Conservation (phyloP, 1,140 invertebrate species). For the Lordiphosa collinella region DNA sequence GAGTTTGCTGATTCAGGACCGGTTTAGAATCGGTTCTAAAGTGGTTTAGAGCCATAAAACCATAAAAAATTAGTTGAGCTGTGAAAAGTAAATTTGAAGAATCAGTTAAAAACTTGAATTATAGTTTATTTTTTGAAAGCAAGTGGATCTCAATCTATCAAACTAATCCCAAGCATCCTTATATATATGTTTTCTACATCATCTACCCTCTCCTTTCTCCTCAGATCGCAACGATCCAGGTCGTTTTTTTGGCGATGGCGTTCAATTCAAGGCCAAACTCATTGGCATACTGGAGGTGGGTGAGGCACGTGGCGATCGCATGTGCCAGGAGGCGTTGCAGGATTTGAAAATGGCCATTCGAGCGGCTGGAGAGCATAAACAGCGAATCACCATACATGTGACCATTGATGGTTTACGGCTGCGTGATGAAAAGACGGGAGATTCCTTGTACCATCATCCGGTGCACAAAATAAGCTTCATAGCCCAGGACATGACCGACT, state of each 20-base stretch:
- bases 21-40: no score
- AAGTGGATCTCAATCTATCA: no score
- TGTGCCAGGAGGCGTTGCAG: conserved; percentile 96
- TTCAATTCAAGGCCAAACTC: conserved; percentile 96
- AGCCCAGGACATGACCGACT: conserved; percentile 97
- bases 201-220: conserved; percentile 54
- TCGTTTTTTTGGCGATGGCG: conserved; percentile 95
- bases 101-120: no score
- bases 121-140: no score
- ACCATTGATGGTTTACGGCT: conserved; percentile 96
- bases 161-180: no score
- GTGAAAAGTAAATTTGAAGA: no score
- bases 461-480: conserved; percentile 99
- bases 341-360: conserved; percentile 96
- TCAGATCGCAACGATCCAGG: conserved; percentile 94
- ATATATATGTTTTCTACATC: no score
- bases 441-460: conserved; percentile 96
- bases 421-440: conserved; percentile 95
- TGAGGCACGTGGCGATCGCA: conserved; percentile 95
- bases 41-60: no score
- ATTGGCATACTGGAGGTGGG: conserved; percentile 97
- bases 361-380: conserved; percentile 97
- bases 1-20: no score
- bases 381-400: conserved; percentile 96
- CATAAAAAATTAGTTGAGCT: no score